Conservation (phyloP, 2,888 invertebrate species). For the Pocota personata region DNA sequence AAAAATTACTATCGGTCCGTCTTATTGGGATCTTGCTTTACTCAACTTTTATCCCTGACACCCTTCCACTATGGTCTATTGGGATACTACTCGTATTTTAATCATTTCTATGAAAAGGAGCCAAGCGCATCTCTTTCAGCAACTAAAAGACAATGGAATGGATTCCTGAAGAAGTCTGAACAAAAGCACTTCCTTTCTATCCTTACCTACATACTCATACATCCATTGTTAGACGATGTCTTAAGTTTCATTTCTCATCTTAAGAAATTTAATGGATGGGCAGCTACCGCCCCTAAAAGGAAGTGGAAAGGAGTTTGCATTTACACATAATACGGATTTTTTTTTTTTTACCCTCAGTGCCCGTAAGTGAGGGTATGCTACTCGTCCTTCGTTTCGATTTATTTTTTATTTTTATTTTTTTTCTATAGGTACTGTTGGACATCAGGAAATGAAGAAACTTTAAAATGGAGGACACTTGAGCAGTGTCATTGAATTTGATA, state of each 20-base stretch:
- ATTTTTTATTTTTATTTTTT: no score
- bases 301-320: constrained; percentile 33
- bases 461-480: constrained; percentile 51
- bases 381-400: constrained; percentile 25
- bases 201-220: not conserved
- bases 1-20: constrained; percentile 26
- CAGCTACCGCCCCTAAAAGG: constrained; percentile 20
- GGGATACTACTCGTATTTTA: constrained; percentile 56
- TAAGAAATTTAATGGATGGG: constrained; percentile 64
- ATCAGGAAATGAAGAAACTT: constrained; percentile 68
- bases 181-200: constrained; percentile 40
- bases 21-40: constrained; percentile 22
- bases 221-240: constrained; percentile 45
- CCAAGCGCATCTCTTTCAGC: constrained; percentile 3
- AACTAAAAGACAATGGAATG: constrained; percentile 46
- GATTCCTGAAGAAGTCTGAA: constrained; percentile 47
- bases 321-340: constrained; percentile 51
- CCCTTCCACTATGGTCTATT: constrained; percentile 1
- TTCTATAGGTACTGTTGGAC: constrained; percentile 21
- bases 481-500: constrained; percentile 56
- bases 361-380: constrained; percentile 29
- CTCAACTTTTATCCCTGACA: constrained; percentile 2
- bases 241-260: constrained; percentile 65
- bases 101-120: constrained; percentile 52
- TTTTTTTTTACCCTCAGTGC: constrained; percentile 14